Percentiles rank a stretch among this genome's conserved stretches.
Conservation (phyloP, 2,113 vertebrate genomes). For the Pollachius pollachius region DNA sequence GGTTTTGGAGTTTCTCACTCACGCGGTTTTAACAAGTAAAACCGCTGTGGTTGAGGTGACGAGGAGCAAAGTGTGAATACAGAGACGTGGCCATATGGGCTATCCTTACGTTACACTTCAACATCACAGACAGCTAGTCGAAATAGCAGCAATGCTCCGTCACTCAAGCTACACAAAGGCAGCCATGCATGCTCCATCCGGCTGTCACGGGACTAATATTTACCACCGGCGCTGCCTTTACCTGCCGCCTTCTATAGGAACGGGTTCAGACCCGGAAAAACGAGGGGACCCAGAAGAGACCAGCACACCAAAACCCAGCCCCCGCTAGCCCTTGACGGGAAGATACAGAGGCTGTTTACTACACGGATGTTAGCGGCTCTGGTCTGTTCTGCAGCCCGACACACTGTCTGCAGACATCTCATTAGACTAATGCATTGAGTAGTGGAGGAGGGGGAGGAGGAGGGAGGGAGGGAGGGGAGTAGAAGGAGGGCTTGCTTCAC, state of each 20-base stretch:
- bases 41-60: no score
- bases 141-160: slow-evolving; percentile 15
- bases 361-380: slow-evolving; percentile 21
- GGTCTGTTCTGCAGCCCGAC: slow-evolving; percentile 53
- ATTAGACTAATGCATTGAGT: slow-evolving; percentile 77
- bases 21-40: no score
- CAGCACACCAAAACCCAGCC: slow-evolving; percentile 30
- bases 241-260: slow-evolving; percentile 59
- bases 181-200: slow-evolving; percentile 39
- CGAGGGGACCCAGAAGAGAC: slow-evolving; percentile 37
- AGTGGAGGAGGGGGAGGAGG: slow-evolving; percentile 52
- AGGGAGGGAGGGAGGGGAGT: no score
- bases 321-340: slow-evolving; percentile 29
- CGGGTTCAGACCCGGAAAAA: slow-evolving; percentile 42
- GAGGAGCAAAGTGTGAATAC: no score
- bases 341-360: background rate
- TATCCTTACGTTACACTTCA: slow-evolving; percentile 8
- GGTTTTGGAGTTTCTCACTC: no score
- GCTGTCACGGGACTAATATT: no score
- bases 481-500: slow-evolving; percentile 54
- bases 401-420: slow-evolving; percentile 70
- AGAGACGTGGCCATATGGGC: no score
- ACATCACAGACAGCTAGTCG: slow-evolving; percentile 12
- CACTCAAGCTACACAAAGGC: slow-evolving; percentile 42
- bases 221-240: slow-evolving; percentile 48